These are phyloP conservation scores for Aradophagus sp. DNA, from an alignment of 1,140 invertebrate genomes.

Conservation along the genomic window DNA sequence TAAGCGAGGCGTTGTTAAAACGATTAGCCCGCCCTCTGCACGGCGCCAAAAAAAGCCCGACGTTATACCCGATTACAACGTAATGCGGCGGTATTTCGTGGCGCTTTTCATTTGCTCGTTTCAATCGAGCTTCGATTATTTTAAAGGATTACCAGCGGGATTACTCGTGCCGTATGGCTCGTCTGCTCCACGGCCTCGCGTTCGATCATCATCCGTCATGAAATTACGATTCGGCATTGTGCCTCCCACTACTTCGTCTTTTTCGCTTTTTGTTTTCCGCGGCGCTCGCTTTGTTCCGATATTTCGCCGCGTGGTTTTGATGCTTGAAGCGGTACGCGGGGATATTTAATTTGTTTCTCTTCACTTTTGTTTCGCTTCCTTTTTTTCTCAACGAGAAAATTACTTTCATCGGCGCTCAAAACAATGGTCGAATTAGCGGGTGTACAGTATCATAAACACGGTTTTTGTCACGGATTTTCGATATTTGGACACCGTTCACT, in stretches of 20 bases:
- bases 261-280: too few species aligned
- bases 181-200: slow-evolving; percentile 54
- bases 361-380: too few species aligned
- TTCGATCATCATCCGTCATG: slow-evolving; percentile 48
- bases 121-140: slow-evolving; percentile 68
- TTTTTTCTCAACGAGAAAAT: too few species aligned
- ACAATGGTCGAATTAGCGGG: too few species aligned
- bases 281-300: too few species aligned
- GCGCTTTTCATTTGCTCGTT: slow-evolving; percentile 67
- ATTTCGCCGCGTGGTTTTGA: slow-evolving; percentile 13
- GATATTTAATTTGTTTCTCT: too few species aligned
- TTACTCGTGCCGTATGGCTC: slow-evolving; percentile 63
- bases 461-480: too few species aligned
- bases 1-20: slow-evolving; percentile 72
- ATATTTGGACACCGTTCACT: too few species aligned
- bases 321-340: too few species aligned
- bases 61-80: slow-evolving; percentile 71
- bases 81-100: slow-evolving; percentile 67
- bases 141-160: slow-evolving; percentile 70
- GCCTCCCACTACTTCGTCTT: too few species aligned
- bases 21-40: slow-evolving; percentile 67
- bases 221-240: slow-evolving; percentile 41
- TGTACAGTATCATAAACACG: too few species aligned
- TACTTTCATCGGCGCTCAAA: too few species aligned
- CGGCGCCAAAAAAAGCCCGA: slow-evolving; percentile 64